Evolutionary conservation across 64 coral and sea anemone genomes (phyloP), one percentile per base, ranked within the genome.

Genomic region (Pocillopora damicornis): DNA sequence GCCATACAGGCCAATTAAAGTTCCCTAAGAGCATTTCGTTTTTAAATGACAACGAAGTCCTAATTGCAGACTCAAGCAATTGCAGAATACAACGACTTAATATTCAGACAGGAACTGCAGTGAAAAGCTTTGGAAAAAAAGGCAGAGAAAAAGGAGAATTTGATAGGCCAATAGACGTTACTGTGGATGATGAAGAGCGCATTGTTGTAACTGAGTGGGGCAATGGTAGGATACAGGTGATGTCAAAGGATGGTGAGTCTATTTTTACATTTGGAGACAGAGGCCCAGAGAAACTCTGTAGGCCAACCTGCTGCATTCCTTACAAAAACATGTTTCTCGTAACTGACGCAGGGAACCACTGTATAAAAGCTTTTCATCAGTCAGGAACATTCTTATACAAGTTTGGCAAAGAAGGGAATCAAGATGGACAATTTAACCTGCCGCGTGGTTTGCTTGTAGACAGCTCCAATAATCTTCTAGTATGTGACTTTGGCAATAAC

Each of bases 91-190:
- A 86, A 58, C 17, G 82, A 35, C 63, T 92, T n/a, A 72, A 88
- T 86, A 82, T 45, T 25, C 73, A 68, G 17, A 88, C 86, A 58
- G 91, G 91, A 30, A 56, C n/a, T 71, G 56, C 82, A 20, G 18
- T 82, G 37, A 82, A 58, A 63, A 56, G 45, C 34, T 92, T 92
- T 82, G 91, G 77, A 37, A 58, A n/a, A 20, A 9, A n/a, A 25
- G 90, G 90, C 42, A 76, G 26, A 63, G 78, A 58, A 12, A n/a
- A 88, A 67, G 71, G 86, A 88, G 65, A 88, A 25, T 92, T 92
- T 77, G 12, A 69, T 6, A 13, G 0, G 17, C 91, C 91, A 75
- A 13, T 15, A 9, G 91, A 73, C 9, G 86, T 92, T 26, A 65
- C 76, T 59, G 67, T 92, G 58, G 91, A 88, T 58, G 63, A 60